Evolutionary conservation across 2,113 vertebrate genomes (phyloP).

Genomic region (Cygnus buccinator): DNA sequence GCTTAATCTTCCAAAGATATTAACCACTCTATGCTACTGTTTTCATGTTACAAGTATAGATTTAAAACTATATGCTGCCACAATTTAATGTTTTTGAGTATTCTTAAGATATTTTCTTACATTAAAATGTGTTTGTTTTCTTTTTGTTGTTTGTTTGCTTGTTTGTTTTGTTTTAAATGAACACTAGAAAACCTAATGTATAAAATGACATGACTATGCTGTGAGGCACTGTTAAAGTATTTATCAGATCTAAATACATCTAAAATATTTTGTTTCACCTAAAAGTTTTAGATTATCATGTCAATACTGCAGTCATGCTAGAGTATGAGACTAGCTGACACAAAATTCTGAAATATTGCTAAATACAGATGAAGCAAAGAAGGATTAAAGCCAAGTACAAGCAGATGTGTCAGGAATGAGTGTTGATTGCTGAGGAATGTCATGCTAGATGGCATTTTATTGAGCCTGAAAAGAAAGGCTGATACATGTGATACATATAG

Average conservation of each 20-base stretch:
- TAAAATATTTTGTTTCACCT: not conserved
- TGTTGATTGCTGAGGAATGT: not conserved
- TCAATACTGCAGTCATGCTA: not conserved
- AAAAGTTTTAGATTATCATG: not conserved
- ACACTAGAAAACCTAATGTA: not conserved
- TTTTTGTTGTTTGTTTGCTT: too few species aligned
- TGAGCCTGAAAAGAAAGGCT: not conserved
- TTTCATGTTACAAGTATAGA: not conserved
- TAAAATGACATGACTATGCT: not conserved
- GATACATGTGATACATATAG: not conserved
- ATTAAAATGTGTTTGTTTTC: not conserved
- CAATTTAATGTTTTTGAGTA: not conserved
- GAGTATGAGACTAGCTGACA: not conserved
- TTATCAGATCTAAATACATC: not conserved
- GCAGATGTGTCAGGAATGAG: not conserved
- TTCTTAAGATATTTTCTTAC: not conserved
- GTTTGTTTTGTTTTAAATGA: not conserved
- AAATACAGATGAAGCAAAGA: not conserved
- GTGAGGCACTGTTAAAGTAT: not conserved
- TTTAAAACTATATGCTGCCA: not conserved
- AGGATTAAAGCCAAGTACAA: slow-evolving; percentile 18
- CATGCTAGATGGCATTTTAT: not conserved
- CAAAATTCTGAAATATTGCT: not conserved
- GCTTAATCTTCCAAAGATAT: not conserved
- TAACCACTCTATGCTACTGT: not conserved